These are phyloP conservation scores for Heterochromis multidens DNA, from an alignment of 2,113 vertebrate genomes.

Conservation along the genomic window DNA sequence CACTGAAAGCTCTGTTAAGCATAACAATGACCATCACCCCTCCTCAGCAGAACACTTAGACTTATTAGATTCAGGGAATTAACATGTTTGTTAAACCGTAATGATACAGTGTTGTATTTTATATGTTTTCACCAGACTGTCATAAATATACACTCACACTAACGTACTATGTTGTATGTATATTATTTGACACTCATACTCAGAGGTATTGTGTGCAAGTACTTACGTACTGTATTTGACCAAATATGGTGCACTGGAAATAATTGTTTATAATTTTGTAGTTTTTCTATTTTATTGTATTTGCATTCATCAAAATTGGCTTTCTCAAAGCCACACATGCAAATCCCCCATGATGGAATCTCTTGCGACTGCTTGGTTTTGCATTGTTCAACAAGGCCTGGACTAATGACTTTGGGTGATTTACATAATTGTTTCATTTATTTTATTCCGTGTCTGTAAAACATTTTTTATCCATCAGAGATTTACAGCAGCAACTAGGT, in stretches of 20 bases:
- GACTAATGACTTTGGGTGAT: not conserved
- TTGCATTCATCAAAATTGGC: too few relatives aligned
- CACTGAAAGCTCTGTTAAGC: not conserved
- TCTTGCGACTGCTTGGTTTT: not conserved
- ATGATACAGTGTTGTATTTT: not conserved
- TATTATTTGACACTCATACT: not conserved
- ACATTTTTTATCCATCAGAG: not conserved
- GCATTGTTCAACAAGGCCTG: not conserved
- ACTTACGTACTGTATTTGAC: not conserved
- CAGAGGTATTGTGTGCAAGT: not conserved
- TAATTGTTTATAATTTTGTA: not conserved
- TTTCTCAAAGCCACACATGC: not conserved
- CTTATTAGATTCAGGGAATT: not conserved
- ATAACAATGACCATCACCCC: not conserved
- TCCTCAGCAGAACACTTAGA: not conserved
- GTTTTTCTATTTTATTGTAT: not conserved
- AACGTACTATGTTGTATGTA: not conserved
- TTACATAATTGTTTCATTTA: constrained; percentile 3
- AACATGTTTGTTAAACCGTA: not conserved
- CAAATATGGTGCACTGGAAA: not conserved
- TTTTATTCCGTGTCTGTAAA: not conserved
- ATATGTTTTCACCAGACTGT: not conserved
- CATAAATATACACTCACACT: not conserved
- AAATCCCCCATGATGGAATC: not conserved
- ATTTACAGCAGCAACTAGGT: not conserved